These are phyloP conservation scores for Pavo muticus DNA, from an alignment of 2,113 vertebrate genomes.

Conservation along the genomic window DNA sequence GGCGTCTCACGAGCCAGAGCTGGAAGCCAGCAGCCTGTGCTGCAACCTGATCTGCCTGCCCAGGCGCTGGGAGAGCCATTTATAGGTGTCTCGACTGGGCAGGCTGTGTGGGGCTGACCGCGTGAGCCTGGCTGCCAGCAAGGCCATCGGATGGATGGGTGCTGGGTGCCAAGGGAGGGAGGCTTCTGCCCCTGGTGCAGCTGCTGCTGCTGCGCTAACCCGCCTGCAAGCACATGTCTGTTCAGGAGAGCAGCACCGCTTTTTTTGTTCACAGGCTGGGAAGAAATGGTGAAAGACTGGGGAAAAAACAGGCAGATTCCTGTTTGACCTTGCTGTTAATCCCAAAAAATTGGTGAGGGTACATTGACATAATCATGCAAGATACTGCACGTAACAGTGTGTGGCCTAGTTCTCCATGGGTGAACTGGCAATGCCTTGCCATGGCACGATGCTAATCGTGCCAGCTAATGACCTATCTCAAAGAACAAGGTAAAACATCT, in stretches of 20 bases:
- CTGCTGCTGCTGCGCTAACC: background rate
- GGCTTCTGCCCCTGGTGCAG: background rate
- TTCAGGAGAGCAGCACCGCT: background rate
- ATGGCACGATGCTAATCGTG: background rate
- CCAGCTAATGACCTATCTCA: background rate
- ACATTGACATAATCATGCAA: background rate
- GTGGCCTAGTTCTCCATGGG: fast-evolving
- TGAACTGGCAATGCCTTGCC: background rate
- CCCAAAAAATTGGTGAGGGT: background rate
- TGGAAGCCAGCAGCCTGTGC: conserved; percentile 38
- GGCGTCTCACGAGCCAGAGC: conserved; percentile 35
- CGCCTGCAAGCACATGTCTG: background rate
- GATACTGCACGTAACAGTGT: fast-evolving
- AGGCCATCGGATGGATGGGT: background rate
- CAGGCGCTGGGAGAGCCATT: conserved; percentile 44
- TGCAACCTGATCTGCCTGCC: conserved; percentile 61
- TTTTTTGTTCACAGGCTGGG: background rate
- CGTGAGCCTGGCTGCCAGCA: background rate
- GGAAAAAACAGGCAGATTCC: background rate
- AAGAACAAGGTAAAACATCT: background rate
- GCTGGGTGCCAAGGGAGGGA: background rate
- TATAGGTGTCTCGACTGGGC: conserved; percentile 35
- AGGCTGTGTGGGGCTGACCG: background rate
- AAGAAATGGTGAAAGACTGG: background rate
- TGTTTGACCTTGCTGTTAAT: background rate